Evolutionary conservation across 2,113 vertebrate genomes (phyloP).

Genomic region (Phaetusa simplex): DNA sequence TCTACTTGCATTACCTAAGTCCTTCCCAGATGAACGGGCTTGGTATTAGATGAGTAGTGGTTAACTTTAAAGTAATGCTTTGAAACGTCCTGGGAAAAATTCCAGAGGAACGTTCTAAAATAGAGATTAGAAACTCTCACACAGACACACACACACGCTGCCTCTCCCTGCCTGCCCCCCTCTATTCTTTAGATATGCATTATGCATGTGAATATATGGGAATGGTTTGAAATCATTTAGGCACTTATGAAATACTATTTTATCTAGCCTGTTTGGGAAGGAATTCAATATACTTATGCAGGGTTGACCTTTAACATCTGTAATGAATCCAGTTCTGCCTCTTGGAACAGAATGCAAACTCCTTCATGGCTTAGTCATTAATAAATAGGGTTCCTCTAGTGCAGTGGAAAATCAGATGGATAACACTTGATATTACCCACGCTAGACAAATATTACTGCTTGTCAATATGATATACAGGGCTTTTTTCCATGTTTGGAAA

Average conservation of each 20-base stretch:
- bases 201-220: neutral
- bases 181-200: neutral
- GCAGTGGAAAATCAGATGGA: constrained; percentile 41
- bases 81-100: constrained; percentile 63
- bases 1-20: constrained; percentile 21
- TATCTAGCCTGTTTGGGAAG: constrained; percentile 36
- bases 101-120: constrained; percentile 51
- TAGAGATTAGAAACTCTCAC: constrained; percentile 39
- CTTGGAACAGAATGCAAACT: constrained; percentile 47
- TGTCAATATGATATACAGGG: constrained; percentile 15
- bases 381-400: constrained; percentile 31
- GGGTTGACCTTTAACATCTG: constrained; percentile 44
- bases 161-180: neutral
- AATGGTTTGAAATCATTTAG: constrained; percentile 42
- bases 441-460: constrained; percentile 9
- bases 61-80: constrained; percentile 40
- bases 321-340: constrained; percentile 56
- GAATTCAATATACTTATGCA: constrained; percentile 29
- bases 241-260: constrained; percentile 44
- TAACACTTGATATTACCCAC: constrained; percentile 11
- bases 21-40: neutral
- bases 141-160: rapidly evolving
- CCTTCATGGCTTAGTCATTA: constrained; percentile 35
- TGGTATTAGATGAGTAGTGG: constrained; percentile 30
- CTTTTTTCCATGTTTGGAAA: neutral